Evolutionary conservation across 2,888 invertebrate species (phyloP).

Genomic region (Sepiola atlantica): DNA sequence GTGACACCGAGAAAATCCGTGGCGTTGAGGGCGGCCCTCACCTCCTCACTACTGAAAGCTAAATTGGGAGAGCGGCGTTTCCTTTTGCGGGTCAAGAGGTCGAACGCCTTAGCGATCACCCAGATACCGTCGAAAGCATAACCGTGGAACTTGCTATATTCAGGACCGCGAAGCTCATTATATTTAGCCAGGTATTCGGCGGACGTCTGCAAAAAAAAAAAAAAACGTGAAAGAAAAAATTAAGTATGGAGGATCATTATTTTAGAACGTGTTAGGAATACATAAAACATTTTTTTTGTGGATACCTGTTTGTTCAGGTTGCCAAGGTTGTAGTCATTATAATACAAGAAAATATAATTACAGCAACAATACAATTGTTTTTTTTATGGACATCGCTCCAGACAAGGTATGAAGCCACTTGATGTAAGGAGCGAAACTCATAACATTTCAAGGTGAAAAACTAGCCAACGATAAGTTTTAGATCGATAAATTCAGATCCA

Average conservation of each 20-base stretch:
- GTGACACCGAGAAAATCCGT: conserved; percentile 93
- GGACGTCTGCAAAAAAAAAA: conserved; percentile 73
- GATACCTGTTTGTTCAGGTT: no score
- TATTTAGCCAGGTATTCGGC: conserved; percentile 91
- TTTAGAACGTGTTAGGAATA: neutral
- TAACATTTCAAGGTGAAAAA: no score
- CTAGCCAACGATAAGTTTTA: no score
- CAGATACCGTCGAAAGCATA: conserved; percentile 99
- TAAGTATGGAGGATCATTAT: neutral
- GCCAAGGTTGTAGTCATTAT: no score
- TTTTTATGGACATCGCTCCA: no score
- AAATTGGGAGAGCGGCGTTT: conserved; percentile 39
- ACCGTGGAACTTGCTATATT: conserved; percentile 95
- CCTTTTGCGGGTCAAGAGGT: conserved; percentile 82
- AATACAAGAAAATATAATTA: no score
- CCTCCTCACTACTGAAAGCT: conserved; percentile 59
- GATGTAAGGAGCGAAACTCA: no score
- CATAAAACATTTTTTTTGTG: no score
- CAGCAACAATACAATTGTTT: no score
- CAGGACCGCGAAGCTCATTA: conserved; percentile 84
- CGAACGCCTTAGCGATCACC: conserved; percentile 96
- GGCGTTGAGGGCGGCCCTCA: conserved; percentile 83
- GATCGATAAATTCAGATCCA: no score
- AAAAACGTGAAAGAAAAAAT: neutral
- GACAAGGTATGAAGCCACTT: no score